These are phyloP conservation scores for Chironomus tepperi DNA, from an alignment of 1,140 invertebrate genomes.

Conservation along the genomic window DNA sequence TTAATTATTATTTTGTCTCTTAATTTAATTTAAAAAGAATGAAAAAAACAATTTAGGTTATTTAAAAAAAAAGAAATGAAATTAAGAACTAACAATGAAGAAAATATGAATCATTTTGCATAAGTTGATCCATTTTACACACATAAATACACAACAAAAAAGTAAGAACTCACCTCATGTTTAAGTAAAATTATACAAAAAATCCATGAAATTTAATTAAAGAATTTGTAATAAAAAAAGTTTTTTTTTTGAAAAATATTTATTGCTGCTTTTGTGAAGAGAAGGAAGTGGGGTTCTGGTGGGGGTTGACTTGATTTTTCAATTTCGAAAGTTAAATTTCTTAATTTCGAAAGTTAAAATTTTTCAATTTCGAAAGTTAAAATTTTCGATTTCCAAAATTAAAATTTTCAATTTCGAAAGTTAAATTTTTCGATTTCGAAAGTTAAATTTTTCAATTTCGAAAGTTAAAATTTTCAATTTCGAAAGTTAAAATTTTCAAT, in stretches of 20 bases:
- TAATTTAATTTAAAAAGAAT: not conserved
- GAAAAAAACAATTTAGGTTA: not conserved
- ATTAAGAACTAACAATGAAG: not conserved
- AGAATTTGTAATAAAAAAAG: not conserved
- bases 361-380: no score
- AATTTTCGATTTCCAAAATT: no score
- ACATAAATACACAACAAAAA: not conserved
- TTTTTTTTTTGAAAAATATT: not conserved
- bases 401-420: no score
- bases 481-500: not conserved
- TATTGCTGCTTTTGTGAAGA: not conserved
- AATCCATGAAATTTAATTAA: not conserved
- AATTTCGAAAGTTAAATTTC: no score
- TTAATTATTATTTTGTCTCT: not conserved
- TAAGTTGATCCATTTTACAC: not conserved
- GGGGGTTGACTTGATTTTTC: no score
- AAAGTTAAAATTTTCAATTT: no score
- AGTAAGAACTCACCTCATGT: not conserved
- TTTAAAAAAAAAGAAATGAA: not conserved
- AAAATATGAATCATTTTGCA: not conserved
- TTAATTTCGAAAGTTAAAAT: no score
- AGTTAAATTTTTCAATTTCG: no score
- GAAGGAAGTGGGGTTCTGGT: not conserved
- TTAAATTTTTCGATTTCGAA: no score
- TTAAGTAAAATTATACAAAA: not conserved